phyloP scores from a whole-genome alignment of 2,888 invertebrate genomes.

The Macropis europaea region DNA sequence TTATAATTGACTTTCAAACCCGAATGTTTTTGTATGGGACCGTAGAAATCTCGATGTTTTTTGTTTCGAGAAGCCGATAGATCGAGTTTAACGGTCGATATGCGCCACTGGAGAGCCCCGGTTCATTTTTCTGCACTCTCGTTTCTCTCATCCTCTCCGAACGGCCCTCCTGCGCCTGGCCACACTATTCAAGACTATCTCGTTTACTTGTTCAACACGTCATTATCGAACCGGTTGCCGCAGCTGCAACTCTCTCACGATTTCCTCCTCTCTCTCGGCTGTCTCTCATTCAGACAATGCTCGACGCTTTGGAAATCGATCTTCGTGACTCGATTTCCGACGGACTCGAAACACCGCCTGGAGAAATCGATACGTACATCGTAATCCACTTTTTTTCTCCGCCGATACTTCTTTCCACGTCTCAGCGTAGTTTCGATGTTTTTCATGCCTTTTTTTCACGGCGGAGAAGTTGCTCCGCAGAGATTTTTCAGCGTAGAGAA shows the following conservation, averaged over 20 bases:
- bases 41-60: no score
- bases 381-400: not conserved
- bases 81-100: constrained; percentile 56
- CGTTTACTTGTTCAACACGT: constrained; percentile 61
- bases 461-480: no score
- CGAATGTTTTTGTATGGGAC: no score
- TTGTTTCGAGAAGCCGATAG: no score
- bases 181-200: constrained; percentile 34
- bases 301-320: constrained; percentile 52
- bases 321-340: constrained; percentile 25
- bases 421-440: no score
- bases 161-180: not conserved
- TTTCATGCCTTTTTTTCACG: no score
- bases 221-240: constrained; percentile 67
- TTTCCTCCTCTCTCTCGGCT: constrained; percentile 30
- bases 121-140: constrained; percentile 6
- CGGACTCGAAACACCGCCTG: not conserved
- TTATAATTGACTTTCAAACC: no score
- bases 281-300: constrained; percentile 57
- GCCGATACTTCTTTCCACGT: no score
- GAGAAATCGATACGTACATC: constrained; percentile 16
- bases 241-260: constrained; percentile 58
- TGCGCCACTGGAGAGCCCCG: constrained; percentile 21
- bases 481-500: no score
- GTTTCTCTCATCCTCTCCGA: constrained; percentile 8